Conservation (phyloP, 2,888 invertebrate genomes). For the Calameuta idolon region DNA sequence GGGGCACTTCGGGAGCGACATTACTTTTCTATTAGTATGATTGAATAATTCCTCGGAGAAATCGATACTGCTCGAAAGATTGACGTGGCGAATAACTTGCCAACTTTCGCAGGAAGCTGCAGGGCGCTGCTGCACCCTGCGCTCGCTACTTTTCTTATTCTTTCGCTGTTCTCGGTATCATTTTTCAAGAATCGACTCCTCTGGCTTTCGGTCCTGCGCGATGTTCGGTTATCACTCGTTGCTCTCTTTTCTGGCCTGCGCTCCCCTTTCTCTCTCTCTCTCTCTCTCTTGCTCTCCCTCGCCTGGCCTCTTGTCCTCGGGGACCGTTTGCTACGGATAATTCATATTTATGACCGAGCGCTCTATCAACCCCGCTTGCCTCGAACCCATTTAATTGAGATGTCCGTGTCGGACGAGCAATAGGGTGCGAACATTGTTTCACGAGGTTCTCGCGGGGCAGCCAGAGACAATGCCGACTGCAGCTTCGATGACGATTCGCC, state of each 20-base stretch:
- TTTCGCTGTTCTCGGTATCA: too few relatives aligned
- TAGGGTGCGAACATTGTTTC: constrained; percentile 57
- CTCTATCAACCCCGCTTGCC: constrained; percentile 64
- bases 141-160: too few relatives aligned
- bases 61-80: constrained; percentile 1
- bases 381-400: constrained; percentile 66
- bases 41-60: constrained; percentile 43
- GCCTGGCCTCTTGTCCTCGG: constrained; percentile 39
- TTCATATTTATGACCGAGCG: constrained; percentile 65
- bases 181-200: too few relatives aligned
- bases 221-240: too few relatives aligned
- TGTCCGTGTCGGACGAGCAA: constrained; percentile 63
- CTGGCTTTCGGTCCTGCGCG: too few relatives aligned
- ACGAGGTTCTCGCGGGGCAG: not conserved
- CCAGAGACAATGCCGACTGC: constrained; percentile 31
- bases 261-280: too few relatives aligned
- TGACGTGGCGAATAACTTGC: not conserved
- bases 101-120: too few relatives aligned
- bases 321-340: constrained; percentile 66
- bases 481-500: constrained; percentile 21
- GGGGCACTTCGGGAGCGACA: constrained; percentile 36
- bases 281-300: too few relatives aligned
- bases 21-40: constrained; percentile 61
- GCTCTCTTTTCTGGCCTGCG: too few relatives aligned
- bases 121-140: too few relatives aligned